Conservation (phyloP, 2,797 vertebrate species). For the Arctocebus calabarensis region DNA sequence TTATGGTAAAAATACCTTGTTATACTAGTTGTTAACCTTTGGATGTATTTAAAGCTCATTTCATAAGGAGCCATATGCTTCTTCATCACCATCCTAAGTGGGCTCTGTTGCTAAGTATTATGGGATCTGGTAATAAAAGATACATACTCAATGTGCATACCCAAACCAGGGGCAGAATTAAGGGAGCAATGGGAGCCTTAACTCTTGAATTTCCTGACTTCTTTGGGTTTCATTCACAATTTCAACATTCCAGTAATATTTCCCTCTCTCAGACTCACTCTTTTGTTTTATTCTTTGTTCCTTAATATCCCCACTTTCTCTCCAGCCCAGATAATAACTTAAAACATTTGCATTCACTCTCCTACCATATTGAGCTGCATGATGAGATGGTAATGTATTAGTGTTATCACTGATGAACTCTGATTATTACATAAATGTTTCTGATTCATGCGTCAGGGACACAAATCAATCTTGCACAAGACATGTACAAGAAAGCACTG, state of each 20-base stretch:
- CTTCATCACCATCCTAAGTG: constrained; percentile 68
- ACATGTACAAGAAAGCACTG: neutral
- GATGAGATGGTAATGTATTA: neutral
- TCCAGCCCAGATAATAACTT: neutral
- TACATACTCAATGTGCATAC: constrained; percentile 16
- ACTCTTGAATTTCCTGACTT: constrained; percentile 85
- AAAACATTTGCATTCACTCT: neutral
- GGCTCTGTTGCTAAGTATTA: constrained; percentile 71
- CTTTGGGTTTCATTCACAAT: constrained; percentile 85
- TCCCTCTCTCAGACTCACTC: constrained; percentile 63
- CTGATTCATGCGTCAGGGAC: neutral
- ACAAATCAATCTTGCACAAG: neutral
- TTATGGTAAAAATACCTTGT: constrained; percentile 81
- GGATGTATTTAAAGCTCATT: constrained; percentile 78
- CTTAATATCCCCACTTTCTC: neutral
- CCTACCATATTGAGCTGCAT: constrained; percentile 29
- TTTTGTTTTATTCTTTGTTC: constrained; percentile 5
- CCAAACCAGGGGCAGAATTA: constrained; percentile 81
- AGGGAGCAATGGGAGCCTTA: constrained; percentile 83
- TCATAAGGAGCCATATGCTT: constrained; percentile 66
- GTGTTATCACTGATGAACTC: neutral
- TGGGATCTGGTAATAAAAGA: constrained; percentile 76
- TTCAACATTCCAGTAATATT: constrained; percentile 85
- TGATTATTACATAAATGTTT: neutral
- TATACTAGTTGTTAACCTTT: constrained; percentile 84